Evolutionary conservation across 2,797 vertebrate genomes (phyloP).

Genomic region (Onychomys leucogaster): DNA sequence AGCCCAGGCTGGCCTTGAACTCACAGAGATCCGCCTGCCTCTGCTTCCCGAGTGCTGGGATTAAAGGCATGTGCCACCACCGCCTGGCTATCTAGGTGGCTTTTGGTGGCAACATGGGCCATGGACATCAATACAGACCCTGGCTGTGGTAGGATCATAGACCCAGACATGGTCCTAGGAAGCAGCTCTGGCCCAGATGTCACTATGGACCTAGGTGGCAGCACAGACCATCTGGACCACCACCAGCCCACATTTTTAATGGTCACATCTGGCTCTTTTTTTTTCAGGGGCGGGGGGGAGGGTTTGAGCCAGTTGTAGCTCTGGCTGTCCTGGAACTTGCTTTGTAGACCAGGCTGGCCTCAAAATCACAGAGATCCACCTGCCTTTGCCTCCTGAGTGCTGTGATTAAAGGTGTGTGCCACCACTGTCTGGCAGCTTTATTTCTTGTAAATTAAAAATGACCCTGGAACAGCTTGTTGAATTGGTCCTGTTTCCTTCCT

Average conservation of each 20-base stretch:
- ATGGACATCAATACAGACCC: neutral
- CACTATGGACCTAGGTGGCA: neutral
- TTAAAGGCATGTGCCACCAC: no score
- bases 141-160: neutral
- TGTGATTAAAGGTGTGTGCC: no score
- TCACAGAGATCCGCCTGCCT: no score
- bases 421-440: neutral
- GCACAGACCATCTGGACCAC: neutral
- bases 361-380: no score
- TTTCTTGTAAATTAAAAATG: neutral
- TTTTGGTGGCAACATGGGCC: neutral
- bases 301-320: no score
- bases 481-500: neutral
- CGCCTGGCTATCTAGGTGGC: no score
- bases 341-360: no score
- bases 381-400: no score
- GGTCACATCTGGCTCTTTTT: neutral
- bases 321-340: no score
- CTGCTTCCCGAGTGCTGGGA: no score
- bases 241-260: neutral
- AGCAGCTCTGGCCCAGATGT: neutral
- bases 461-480: neutral
- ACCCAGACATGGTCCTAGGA: neutral
- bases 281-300: no score
- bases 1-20: no score